A percentile compares a stretch with the other conserved stretches of the same genome.
These are phyloP conservation scores for Tiliacea citrago DNA, from an alignment of 2,888 invertebrate genomes.

Conservation along the genomic window DNA sequence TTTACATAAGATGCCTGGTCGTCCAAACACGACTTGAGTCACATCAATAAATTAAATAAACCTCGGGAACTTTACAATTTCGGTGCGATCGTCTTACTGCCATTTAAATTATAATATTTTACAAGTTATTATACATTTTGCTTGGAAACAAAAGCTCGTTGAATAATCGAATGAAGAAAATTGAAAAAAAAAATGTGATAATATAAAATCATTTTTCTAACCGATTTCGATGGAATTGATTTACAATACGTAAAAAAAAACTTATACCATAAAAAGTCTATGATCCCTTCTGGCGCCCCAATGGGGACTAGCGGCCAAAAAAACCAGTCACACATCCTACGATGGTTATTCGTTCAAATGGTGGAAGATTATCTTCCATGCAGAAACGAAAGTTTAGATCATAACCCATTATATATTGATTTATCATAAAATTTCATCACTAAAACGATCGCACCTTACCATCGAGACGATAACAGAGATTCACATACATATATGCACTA, in stretches of 20 bases:
- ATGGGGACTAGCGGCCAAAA: not conserved
- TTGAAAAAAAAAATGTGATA: no score
- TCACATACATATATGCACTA: slow-evolving; percentile 62
- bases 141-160: not conserved
- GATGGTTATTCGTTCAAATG: not conserved
- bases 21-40: slow-evolving; percentile 26
- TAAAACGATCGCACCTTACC: slow-evolving; percentile 45
- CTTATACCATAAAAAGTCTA: not conserved
- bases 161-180: not conserved
- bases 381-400: not conserved
- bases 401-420: not conserved
- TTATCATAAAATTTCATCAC: not conserved
- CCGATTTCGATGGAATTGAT: no score
- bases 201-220: no score
- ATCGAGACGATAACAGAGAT: slow-evolving; percentile 63
- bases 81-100: slow-evolving; percentile 52
- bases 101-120: not conserved
- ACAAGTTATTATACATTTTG: not conserved
- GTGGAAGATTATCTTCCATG: no score
- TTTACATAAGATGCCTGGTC: slow-evolving; percentile 48
- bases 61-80: slow-evolving; percentile 41
- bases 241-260: no score
- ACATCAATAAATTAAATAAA: slow-evolving; percentile 39
- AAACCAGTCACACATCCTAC: not conserved
- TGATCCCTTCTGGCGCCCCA: no score